Conservation (phyloP, 2,797 vertebrate species). For the Clarias pachynema region DNA sequence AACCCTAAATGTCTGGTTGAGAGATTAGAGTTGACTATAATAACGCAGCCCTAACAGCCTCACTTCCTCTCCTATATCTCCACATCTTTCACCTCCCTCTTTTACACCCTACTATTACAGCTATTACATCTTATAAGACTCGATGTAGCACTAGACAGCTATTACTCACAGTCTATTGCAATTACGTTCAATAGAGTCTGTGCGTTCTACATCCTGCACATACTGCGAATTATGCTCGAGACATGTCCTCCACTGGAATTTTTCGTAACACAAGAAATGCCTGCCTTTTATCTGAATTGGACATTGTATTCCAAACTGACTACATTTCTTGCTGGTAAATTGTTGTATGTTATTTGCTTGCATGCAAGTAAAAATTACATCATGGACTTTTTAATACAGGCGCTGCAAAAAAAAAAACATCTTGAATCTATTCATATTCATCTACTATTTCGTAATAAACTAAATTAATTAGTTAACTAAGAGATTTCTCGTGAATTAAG, state of each 20-base stretch:
- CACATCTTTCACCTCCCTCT: conserved; percentile 27
- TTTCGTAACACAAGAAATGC: not conserved
- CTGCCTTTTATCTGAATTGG: not conserved
- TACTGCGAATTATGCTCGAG: not conserved
- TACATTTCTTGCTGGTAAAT: not conserved
- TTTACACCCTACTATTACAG: conserved; percentile 25
- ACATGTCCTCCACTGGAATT: not conserved
- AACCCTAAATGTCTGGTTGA: conserved; percentile 20
- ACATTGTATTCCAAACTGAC: not conserved
- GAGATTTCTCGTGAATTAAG: no score
- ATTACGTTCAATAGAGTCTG: not conserved
- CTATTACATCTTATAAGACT: conserved; percentile 10
- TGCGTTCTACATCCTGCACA: not conserved
- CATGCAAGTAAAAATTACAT: not conserved
- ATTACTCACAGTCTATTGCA: conserved; percentile 15
- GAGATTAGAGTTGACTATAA: conserved; percentile 32
- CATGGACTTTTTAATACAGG: not conserved
- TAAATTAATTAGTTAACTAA: no score
- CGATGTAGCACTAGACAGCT: conserved; percentile 19
- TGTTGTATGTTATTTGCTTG: not conserved
- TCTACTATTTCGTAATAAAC: no score
- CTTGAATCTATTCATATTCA: no score
- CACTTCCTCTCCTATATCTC: conserved; percentile 13
- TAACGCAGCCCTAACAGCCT: conserved; percentile 3
- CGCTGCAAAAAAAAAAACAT: not conserved